A percentile compares a stretch with the other conserved stretches of the same genome.
Conservation (phyloP, 2,113 vertebrate genomes). For the Gallinago undulata region DNA sequence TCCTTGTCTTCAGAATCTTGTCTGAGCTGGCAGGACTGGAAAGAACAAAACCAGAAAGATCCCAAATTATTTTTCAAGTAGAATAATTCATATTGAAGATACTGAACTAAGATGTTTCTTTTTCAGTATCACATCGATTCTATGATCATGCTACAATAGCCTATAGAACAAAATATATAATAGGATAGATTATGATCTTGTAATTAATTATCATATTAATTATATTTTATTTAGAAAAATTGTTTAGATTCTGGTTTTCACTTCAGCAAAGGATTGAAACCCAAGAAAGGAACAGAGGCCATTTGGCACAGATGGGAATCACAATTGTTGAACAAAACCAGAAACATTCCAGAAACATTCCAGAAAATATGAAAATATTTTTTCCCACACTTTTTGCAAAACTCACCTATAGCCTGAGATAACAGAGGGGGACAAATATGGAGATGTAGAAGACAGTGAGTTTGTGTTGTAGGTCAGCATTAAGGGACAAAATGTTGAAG, state of each 20-base stretch:
- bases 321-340: background rate
- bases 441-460: background rate
- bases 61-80: background rate
- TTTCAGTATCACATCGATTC: background rate
- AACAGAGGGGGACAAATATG: no score
- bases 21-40: background rate
- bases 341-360: background rate
- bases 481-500: background rate
- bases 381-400: background rate
- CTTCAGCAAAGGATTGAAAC: background rate
- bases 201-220: background rate
- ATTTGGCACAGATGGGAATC: background rate
- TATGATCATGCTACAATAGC: background rate
- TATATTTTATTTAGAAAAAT: background rate
- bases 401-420: no score
- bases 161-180: background rate
- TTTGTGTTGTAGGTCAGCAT: background rate
- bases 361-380: background rate
- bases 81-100: background rate
- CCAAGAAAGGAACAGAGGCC: background rate
- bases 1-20: background rate
- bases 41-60: background rate
- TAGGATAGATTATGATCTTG: background rate
- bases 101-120: background rate
- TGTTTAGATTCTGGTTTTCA: background rate